phyloP scores from a whole-genome alignment of 2,888 invertebrate genomes.

The Polydrusus tereticollis region DNA sequence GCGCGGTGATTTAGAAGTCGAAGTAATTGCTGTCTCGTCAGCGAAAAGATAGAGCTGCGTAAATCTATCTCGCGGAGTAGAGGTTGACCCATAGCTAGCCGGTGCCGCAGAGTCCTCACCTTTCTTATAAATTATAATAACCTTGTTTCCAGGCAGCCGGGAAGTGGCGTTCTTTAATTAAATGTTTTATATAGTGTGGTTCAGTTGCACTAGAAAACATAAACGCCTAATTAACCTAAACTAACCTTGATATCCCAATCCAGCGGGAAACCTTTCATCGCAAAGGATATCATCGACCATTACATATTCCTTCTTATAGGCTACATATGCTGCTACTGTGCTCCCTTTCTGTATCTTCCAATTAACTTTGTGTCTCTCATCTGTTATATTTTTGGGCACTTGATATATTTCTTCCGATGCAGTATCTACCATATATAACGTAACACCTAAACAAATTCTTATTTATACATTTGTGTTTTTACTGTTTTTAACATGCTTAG shows the following conservation, averaged over 20 bases:
- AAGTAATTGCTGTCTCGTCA: too few species aligned
- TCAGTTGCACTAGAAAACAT: too few species aligned
- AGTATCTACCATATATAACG: conserved; percentile 72
- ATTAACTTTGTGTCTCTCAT: conserved; percentile 70
- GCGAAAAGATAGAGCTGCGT: too few species aligned
- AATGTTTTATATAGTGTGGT: too few species aligned
- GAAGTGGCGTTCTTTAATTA: too few species aligned
- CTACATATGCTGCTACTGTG: conserved; percentile 72
- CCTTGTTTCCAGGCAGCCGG: too few species aligned
- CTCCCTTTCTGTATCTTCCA: conserved; percentile 72
- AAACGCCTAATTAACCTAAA: neutral
- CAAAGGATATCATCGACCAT: conserved; percentile 70
- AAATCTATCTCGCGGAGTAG: too few species aligned
- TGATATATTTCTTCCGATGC: conserved; percentile 71
- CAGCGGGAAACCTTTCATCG: conserved; percentile 72
- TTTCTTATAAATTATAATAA: too few species aligned
- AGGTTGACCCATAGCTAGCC: too few species aligned
- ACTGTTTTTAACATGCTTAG: too few species aligned
- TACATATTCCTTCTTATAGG: conserved; percentile 70
- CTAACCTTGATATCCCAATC: conserved; percentile 65
- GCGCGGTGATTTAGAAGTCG: too few species aligned
- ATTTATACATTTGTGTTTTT: neutral
- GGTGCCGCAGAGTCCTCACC: too few species aligned
- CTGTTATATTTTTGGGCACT: conserved; percentile 68
- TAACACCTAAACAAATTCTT: conserved; percentile 66